Conservation (phyloP, 1,140 invertebrate species). For the Brachionus sp. region DNA sequence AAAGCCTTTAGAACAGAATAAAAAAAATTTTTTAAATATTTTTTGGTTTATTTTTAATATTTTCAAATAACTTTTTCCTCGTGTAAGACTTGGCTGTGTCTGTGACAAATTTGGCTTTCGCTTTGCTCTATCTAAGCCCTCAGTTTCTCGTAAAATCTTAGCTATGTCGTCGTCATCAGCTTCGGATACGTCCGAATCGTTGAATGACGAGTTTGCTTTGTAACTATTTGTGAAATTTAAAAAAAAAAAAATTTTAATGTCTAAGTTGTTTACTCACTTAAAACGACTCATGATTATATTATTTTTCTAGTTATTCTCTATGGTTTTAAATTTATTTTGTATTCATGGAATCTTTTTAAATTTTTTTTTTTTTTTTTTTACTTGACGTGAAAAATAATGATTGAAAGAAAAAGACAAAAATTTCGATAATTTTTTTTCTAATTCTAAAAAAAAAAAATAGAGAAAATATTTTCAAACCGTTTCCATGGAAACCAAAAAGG, state of each 20-base stretch:
- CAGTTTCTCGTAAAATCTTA: slow-evolving; percentile 14
- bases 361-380: too few relatives aligned
- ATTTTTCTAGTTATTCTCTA: too few relatives aligned
- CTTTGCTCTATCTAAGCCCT: background rate
- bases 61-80: background rate
- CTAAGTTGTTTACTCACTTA: background rate
- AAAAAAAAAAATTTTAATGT: background rate
- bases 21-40: too few relatives aligned
- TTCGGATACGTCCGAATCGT: slow-evolving; percentile 8
- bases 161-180: slow-evolving; percentile 27
- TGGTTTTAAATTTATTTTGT: too few relatives aligned
- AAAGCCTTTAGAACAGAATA: background rate
- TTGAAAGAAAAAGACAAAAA: background rate
- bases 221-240: background rate
- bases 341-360: background rate
- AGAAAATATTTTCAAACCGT: background rate
- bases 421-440: background rate
- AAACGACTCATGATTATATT: background rate
- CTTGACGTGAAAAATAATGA: too few relatives aligned
- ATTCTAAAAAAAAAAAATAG: too few relatives aligned
- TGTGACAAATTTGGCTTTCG: slow-evolving; percentile 21
- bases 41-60: background rate
- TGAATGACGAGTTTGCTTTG: background rate
- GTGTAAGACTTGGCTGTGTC: background rate
- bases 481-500: background rate